Evolutionary conservation across 30 jellyfish, hydroid and myxozoan species (phyloP).

Genomic region (Pseudorhiza aurosa): DNA sequence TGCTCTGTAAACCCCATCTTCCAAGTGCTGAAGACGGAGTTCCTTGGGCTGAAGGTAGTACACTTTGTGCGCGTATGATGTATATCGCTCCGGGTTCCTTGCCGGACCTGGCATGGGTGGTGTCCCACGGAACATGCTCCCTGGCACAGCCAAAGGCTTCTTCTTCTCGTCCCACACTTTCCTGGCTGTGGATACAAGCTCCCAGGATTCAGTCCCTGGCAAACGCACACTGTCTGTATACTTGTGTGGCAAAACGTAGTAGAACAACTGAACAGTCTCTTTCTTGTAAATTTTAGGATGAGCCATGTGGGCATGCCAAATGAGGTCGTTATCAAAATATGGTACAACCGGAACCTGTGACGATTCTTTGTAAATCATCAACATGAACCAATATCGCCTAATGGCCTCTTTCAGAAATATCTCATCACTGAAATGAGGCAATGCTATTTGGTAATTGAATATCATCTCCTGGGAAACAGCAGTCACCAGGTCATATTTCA

Average conservation of each 20-base stretch:
- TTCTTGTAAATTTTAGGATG: slow-evolving; percentile 55
- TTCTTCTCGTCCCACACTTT: slow-evolving; percentile 68
- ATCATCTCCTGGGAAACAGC: slow-evolving; percentile 79
- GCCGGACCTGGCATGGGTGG: slow-evolving; percentile 68
- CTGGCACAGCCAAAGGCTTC: slow-evolving; percentile 78
- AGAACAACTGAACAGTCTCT: slow-evolving; percentile 66
- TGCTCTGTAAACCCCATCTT: slow-evolving; percentile 32
- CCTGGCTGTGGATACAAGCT: slow-evolving; percentile 58
- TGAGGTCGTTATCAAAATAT: slow-evolving; percentile 80
- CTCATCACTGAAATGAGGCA: slow-evolving; percentile 81
- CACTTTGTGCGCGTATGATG: slow-evolving; percentile 34
- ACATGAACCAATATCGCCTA: slow-evolving; percentile 78
- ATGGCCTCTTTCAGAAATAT: slow-evolving; percentile 74
- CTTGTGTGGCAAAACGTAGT: slow-evolving; percentile 67
- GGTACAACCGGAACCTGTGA: slow-evolving; percentile 85
- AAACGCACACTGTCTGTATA: slow-evolving; percentile 74
- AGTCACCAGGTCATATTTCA: slow-evolving; percentile 48
- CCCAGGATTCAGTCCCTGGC: slow-evolving; percentile 69
- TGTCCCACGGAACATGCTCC: slow-evolving; percentile 95
- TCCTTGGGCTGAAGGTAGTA: slow-evolving; percentile 57
- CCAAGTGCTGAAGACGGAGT: slow-evolving; percentile 16
- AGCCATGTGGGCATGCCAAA: slow-evolving; percentile 94
- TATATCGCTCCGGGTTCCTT: slow-evolving; percentile 53
- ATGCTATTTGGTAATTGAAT: slow-evolving; percentile 75
- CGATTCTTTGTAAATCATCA: slow-evolving; percentile 60